These are phyloP conservation scores for Pterophyllum scalare DNA, from an alignment of 2,113 vertebrate genomes.

Conservation along the genomic window DNA sequence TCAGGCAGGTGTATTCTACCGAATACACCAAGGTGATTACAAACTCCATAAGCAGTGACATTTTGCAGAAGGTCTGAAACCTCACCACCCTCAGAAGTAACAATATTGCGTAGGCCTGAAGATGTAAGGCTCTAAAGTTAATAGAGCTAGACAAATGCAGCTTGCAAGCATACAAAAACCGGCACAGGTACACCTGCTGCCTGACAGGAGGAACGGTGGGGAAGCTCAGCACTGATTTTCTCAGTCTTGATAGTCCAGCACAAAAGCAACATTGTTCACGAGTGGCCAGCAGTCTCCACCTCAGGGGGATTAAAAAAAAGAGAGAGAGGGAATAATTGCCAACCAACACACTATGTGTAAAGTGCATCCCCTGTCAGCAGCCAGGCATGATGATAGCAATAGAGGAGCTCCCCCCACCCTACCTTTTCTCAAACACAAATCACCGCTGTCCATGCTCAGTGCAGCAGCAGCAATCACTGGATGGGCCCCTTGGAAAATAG, in stretches of 20 bases:
- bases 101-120: neutral
- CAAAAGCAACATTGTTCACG: conserved; percentile 58
- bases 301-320: conserved; percentile 40
- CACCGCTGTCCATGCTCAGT: conserved; percentile 20
- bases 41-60: neutral
- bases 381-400: conserved; percentile 24
- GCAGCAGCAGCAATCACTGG: neutral
- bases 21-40: neutral
- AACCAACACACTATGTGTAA: conserved; percentile 45
- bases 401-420: neutral
- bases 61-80: neutral
- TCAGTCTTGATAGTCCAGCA: conserved; percentile 30
- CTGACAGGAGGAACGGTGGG: neutral
- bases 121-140: neutral
- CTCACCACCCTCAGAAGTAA: neutral
- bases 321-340: conserved; percentile 57
- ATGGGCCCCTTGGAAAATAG: neutral
- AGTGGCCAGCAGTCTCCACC: conserved; percentile 23
- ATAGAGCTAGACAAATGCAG: neutral
- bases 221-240: conserved; percentile 27
- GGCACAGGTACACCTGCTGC: neutral
- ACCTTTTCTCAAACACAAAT: conserved; percentile 3
- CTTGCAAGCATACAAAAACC: neutral
- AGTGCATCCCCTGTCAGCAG: conserved; percentile 50
- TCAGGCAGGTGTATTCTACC: neutral